These are phyloP conservation scores for Triplophysa tibetana DNA, from an alignment of 2,113 vertebrate species.

Conservation along the genomic window DNA sequence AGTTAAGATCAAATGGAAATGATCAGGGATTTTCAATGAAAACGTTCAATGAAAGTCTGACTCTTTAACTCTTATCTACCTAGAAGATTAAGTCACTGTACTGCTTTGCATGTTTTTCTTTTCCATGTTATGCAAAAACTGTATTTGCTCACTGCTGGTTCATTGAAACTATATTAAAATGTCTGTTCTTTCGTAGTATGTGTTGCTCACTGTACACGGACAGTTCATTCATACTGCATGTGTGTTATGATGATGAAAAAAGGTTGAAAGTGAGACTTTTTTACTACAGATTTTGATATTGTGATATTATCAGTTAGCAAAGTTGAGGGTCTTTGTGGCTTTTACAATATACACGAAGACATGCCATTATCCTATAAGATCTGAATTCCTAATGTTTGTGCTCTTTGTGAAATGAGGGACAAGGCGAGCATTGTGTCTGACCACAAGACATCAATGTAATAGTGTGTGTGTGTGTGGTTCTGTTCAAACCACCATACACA, in stretches of 20 bases:
- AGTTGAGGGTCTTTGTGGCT: neutral
- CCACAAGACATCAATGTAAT: conserved; percentile 57
- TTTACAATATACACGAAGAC: neutral
- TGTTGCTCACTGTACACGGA: neutral
- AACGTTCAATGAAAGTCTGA: no score
- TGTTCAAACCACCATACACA: conserved; percentile 7
- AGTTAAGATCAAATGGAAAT: no score
- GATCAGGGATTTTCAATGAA: no score
- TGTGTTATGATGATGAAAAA: conserved; percentile 4
- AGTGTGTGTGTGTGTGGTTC: conserved; percentile 51
- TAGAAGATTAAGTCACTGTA: neutral
- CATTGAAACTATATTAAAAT: neutral
- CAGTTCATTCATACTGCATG: neutral
- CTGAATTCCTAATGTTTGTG: neutral
- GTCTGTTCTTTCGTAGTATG: neutral
- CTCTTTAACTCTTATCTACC: no score
- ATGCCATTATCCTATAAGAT: neutral
- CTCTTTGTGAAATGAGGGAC: conserved; percentile 35
- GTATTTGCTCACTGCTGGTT: neutral
- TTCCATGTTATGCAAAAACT: neutral
- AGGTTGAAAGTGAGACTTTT: neutral
- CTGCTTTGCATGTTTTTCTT: neutral
- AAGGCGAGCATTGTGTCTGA: conserved; percentile 64
- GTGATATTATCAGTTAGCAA: neutral
- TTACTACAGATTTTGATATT: neutral